phyloP scores from a whole-genome alignment of 2,888 invertebrate species.

The Blera fallax region DNA sequence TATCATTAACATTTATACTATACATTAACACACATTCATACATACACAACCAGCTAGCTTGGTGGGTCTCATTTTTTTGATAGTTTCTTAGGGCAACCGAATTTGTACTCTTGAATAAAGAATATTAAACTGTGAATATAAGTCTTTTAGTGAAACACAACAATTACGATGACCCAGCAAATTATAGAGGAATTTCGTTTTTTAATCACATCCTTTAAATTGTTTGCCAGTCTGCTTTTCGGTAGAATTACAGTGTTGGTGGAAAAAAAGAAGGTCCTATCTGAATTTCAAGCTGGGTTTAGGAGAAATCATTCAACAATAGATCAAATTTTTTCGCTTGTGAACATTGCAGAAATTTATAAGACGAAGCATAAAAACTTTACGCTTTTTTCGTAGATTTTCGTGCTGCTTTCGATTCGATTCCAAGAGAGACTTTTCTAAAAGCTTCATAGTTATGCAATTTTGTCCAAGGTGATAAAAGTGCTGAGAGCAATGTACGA shows the following conservation, averaged over 20 bases:
- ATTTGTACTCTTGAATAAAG: too few species aligned
- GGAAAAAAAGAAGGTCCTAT: neutral
- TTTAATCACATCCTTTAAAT: slow-evolving; percentile 5
- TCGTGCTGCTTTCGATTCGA: neutral
- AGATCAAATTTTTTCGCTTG: too few species aligned
- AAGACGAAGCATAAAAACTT: too few species aligned
- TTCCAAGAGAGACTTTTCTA: neutral
- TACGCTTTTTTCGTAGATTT: neutral
- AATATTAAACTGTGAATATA: too few species aligned
- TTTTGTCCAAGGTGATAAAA: neutral
- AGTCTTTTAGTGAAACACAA: too few species aligned
- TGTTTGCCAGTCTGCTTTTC: neutral
- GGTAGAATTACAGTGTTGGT: neutral
- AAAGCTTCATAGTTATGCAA: neutral
- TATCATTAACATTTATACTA: too few species aligned
- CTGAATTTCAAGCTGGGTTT: neutral
- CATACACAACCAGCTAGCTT: too few species aligned
- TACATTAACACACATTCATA: too few species aligned
- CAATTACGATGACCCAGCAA: neutral
- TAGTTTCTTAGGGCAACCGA: too few species aligned
- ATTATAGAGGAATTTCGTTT: neutral
- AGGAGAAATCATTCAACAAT: neutral
- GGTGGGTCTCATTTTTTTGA: too few species aligned
- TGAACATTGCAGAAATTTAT: neutral
- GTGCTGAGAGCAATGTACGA: too few species aligned